Evolutionary conservation across 2,888 invertebrate genomes (phyloP), one percentile per base, ranked within the genome.

Genomic region (Athalia circularis): DNA sequence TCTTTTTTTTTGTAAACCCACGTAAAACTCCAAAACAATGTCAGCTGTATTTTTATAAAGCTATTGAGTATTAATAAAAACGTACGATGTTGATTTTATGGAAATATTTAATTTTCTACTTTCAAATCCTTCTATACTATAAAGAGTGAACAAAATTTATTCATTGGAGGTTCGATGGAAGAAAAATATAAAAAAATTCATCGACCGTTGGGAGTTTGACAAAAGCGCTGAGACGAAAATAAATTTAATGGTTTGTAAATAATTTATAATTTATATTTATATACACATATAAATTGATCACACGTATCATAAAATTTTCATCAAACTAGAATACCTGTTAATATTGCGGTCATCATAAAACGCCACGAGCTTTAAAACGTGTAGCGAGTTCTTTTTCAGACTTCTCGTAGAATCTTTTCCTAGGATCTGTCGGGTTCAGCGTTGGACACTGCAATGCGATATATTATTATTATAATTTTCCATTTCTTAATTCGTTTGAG

Each of bases 401-500:
- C 4, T 85, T 83, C 75, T 80, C 62, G 57, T 83, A 82, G 77
- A 85, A 85, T 57, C 48, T 79, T 64, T 82, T 81, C 70, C 84
- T 81, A 47, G 86, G 88, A 80, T 88, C 87, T 6, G 43, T n/a
- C 43, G 77, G 70, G 79, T 79, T 81, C 54, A 88, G 80, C 11
- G 13, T 13, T 13, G 83, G 79, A 77, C 88, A 88, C 88, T 88
- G 79, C n/a, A n/a, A n/a, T n/a, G 81, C 83, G 29, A 52, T 59
- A 75, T 65, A 67, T 54, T 4, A 57, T 70, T 70, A 45, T 0
- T 6, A 43, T 47, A 6, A 67, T 9, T 9, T 5, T 61, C 43
- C 3, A 15, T 54, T 54, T 54, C n/a, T 54, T 54, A 11, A 11
- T 54, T 54, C 0, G 3, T 54, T 54, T 29, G 43, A 62, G 15